These are phyloP conservation scores for Candidula unifasciata DNA, from an alignment of 2,888 invertebrate species.

Conservation along the genomic window DNA sequence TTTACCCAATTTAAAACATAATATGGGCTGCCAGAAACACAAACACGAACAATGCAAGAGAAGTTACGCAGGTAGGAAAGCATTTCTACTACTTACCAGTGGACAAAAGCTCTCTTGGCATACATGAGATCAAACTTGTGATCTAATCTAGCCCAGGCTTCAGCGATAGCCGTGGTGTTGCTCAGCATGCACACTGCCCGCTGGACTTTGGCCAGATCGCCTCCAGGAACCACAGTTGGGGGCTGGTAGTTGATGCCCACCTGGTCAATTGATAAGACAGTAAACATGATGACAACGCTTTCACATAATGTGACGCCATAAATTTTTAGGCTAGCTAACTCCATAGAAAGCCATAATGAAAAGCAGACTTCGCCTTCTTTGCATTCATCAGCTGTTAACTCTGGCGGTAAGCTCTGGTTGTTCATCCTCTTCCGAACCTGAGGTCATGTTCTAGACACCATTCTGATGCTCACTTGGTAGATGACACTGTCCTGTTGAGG, in stretches of 20 bases:
- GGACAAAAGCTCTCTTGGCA: constrained; percentile 32
- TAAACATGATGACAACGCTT: not conserved
- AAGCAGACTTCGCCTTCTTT: no score
- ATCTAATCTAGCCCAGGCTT: constrained; percentile 24
- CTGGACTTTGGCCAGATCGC: constrained; percentile 48
- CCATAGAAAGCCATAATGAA: no score
- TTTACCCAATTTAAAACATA: no score
- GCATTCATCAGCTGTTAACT: no score
- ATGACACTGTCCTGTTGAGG: no score
- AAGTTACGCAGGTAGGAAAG: not conserved
- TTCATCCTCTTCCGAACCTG: no score
- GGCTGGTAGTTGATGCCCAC: constrained; percentile 31
- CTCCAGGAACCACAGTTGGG: constrained; percentile 35
- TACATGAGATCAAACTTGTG: constrained; percentile 35
- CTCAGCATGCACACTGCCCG: constrained; percentile 33
- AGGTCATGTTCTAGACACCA: no score
- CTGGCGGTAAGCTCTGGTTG: no score
- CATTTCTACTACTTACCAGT: not conserved
- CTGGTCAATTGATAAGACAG: not conserved
- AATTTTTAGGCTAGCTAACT: no score
- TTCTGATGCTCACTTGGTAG: no score
- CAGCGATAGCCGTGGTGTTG: constrained; percentile 29
- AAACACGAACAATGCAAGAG: not conserved
- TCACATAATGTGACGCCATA: not conserved
- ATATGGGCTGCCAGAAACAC: no score